Evolutionary conservation across 2,888 invertebrate species (phyloP).

Genomic region (Julus scandinavius): DNA sequence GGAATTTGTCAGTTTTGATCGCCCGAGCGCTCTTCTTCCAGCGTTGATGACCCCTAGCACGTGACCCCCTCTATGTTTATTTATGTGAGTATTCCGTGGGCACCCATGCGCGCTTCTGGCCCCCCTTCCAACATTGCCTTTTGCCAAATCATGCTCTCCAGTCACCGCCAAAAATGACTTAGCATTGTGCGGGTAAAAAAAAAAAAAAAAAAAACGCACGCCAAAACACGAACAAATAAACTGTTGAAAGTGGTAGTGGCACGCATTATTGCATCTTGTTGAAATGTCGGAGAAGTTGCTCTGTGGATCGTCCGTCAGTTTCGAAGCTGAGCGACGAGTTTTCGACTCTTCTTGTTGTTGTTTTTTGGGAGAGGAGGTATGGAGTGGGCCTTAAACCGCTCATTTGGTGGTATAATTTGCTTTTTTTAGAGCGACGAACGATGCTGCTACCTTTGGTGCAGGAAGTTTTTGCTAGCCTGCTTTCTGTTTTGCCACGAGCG

Average conservation of each 20-base stretch:
- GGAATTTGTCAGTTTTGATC: neutral
- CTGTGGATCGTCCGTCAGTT: slow-evolving; percentile 4
- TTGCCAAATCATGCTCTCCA: neutral
- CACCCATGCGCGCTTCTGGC: neutral
- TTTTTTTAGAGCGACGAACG: neutral
- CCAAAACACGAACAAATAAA: neutral
- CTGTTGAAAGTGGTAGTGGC: neutral
- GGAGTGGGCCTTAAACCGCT: neutral
- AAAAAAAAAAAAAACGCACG: neutral
- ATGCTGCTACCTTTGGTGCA: no score
- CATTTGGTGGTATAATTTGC: neutral
- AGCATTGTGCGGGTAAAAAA: neutral
- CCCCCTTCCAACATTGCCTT: neutral
- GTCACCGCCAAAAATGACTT: neutral
- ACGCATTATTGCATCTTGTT: slow-evolving; percentile 20
- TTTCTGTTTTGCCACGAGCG: neutral
- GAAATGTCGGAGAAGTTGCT: neutral
- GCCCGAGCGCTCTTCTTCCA: neutral
- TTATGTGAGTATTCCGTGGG: neutral
- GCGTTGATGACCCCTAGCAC: neutral
- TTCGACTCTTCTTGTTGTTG: neutral
- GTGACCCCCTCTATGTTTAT: neutral
- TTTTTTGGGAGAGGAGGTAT: neutral
- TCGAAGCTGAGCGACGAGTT: no score
- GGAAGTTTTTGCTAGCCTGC: neutral